Percentiles rank a stretch among this genome's conserved stretches.
These are phyloP conservation scores for Drosophila rhopaloa DNA, from an alignment of 1,140 invertebrate genomes.

Conservation along the genomic window DNA sequence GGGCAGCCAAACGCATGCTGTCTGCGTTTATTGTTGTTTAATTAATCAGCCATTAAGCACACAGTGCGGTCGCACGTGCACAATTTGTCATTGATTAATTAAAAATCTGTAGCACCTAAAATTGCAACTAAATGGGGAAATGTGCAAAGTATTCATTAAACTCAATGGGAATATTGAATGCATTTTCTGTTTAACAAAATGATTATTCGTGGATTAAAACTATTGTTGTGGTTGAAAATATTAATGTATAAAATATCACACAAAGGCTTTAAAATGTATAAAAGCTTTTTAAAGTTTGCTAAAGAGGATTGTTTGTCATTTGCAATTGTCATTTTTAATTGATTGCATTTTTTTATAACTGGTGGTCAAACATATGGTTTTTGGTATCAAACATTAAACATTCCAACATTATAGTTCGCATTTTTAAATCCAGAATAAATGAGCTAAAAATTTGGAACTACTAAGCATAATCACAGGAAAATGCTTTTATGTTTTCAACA, in stretches of 20 bases:
- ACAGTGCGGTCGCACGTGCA: slow-evolving; percentile 8
- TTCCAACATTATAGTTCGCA: too few species aligned
- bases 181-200: slow-evolving; percentile 28
- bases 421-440: slow-evolving; percentile 1
- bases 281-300: slow-evolving; percentile 3
- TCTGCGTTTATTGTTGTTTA: slow-evolving; percentile 62
- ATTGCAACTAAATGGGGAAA: slow-evolving; percentile 25
- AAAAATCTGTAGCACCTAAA: slow-evolving; percentile 50
- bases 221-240: slow-evolving; percentile 24
- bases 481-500: neutral
- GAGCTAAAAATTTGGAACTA: slow-evolving; percentile 8
- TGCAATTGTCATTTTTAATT: slow-evolving; percentile 19
- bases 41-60: slow-evolving; percentile 62
- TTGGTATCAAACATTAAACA: slow-evolving; percentile 2
- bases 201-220: slow-evolving; percentile 29
- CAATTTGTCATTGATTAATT: slow-evolving; percentile 71
- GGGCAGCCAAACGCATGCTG: slow-evolving; percentile 16
- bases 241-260: neutral
- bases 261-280: slow-evolving; percentile 5
- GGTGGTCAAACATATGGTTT: neutral
- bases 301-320: slow-evolving; percentile 27
- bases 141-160: slow-evolving; percentile 8
- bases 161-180: slow-evolving; percentile 31
- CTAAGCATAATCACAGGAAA: slow-evolving; percentile 17
- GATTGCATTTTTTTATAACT: neutral